Conservation (phyloP, 2,888 invertebrate species). For the Cephus runcator region DNA sequence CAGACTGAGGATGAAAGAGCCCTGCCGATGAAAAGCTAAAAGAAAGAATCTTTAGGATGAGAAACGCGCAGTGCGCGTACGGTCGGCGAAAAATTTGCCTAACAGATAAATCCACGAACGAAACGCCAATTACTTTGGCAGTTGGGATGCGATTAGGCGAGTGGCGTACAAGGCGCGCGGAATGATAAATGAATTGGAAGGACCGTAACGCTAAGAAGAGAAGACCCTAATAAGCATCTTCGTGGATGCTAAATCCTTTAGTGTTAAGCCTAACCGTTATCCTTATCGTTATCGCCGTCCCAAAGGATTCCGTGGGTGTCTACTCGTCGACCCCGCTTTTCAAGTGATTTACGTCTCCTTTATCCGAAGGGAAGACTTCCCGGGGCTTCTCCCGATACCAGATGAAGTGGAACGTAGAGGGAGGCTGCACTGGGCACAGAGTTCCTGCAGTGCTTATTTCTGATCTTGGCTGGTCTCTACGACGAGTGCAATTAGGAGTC, state of each 20-base stretch:
- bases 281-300: conserved; percentile 3
- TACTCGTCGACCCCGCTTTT: not conserved
- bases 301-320: not conserved
- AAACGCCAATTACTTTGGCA: not conserved
- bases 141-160: not conserved
- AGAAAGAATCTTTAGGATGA: not conserved
- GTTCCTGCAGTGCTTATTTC: conserved; percentile 6
- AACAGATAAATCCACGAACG: not conserved
- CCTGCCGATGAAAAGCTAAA: not conserved
- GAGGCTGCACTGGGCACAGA: conserved; percentile 12
- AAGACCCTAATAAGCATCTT: not conserved
- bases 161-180: not conserved
- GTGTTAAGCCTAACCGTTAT: not conserved
- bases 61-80: not conserved
- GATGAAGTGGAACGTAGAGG: not conserved
- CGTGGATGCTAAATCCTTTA: not conserved
- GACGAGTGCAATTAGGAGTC: conserved; percentile 28
- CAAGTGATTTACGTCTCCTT: conserved; percentile 7
- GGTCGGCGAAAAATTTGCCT: not conserved
- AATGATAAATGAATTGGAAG: not conserved
- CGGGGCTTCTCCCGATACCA: conserved; percentile 17
- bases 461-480: not conserved
- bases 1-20: not conserved
- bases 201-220: not conserved
- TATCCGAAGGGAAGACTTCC: conserved; percentile 9